Percentiles rank a stretch among this genome's conserved stretches.
Conservation (phyloP, 2,888 invertebrate genomes). For the Criorhina ranunculi region DNA sequence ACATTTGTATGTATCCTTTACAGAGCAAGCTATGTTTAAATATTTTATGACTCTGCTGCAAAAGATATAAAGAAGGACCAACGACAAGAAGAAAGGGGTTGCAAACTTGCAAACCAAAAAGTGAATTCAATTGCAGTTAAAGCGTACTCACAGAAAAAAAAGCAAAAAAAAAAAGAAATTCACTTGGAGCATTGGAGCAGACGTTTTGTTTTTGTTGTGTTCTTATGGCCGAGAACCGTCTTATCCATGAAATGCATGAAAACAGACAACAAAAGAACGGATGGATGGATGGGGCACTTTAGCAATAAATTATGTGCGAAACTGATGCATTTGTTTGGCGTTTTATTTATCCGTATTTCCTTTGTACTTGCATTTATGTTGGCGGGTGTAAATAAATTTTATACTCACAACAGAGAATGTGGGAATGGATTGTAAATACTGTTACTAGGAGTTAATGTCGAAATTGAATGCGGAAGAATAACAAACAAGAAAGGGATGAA, state of each 20-base stretch:
- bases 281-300: slow-evolving; percentile 41
- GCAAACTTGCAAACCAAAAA: slow-evolving; percentile 51
- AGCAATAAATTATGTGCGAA: slow-evolving; percentile 65
- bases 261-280: slow-evolving; percentile 32
- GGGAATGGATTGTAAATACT: too few relatives aligned
- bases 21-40: slow-evolving; percentile 42
- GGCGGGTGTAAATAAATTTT: slow-evolving; percentile 5
- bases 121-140: slow-evolving; percentile 60
- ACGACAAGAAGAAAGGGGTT: slow-evolving; percentile 37
- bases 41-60: slow-evolving; percentile 63
- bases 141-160: slow-evolving; percentile 62
- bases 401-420: too few relatives aligned
- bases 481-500: too few relatives aligned
- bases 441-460: too few relatives aligned
- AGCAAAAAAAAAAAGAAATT: slow-evolving; percentile 21
- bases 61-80: slow-evolving; percentile 29
- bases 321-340: slow-evolving; percentile 50
- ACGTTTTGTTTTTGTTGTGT: slow-evolving; percentile 35
- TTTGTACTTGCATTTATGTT: slow-evolving; percentile 30
- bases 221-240: slow-evolving; percentile 49
- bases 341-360: slow-evolving; percentile 25
- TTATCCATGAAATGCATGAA: slow-evolving; percentile 36
- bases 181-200: slow-evolving; percentile 16
- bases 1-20: slow-evolving; percentile 61
- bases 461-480: too few relatives aligned